Percentiles rank a stretch among this genome's conserved stretches.
Evolutionary conservation across 1,140 invertebrate genomes (phyloP).

Genomic region (Cotesia glomerata): DNA sequence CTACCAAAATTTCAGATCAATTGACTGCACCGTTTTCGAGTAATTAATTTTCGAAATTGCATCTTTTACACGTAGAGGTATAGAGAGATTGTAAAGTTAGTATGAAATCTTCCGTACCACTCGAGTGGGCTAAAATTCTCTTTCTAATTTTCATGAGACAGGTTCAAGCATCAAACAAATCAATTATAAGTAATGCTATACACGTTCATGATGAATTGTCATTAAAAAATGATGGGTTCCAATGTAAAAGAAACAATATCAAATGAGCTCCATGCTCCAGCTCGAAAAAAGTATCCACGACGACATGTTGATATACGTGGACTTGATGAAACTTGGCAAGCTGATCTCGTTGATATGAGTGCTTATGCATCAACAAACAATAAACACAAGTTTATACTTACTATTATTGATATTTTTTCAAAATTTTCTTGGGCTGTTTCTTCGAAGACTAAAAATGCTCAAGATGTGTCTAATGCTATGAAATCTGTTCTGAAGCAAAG

Average conservation of each 20-base stretch:
- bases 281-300: not conserved
- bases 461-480: not conserved
- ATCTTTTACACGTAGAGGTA: no score
- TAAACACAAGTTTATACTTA: constrained; percentile 1
- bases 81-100: no score
- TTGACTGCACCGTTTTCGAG: no score
- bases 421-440: constrained; percentile 6
- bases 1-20: no score
- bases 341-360: constrained; percentile 2
- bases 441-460: not conserved
- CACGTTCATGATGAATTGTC: no score
- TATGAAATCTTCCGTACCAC: no score
- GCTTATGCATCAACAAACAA: constrained; percentile 4
- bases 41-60: no score
- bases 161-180: not conserved
- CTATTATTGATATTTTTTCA: constrained; percentile 22
- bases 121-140: no score
- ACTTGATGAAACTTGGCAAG: constrained; percentile 1
- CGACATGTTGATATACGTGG: constrained; percentile 3
- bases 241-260: no score
- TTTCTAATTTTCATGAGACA: no score
- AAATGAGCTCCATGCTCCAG: not conserved
- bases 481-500: not conserved
- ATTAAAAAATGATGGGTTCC: no score
- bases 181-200: not conserved